These are phyloP conservation scores for Metopia argyrocephala DNA, from an alignment of 2,888 invertebrate species.

Conservation along the genomic window DNA sequence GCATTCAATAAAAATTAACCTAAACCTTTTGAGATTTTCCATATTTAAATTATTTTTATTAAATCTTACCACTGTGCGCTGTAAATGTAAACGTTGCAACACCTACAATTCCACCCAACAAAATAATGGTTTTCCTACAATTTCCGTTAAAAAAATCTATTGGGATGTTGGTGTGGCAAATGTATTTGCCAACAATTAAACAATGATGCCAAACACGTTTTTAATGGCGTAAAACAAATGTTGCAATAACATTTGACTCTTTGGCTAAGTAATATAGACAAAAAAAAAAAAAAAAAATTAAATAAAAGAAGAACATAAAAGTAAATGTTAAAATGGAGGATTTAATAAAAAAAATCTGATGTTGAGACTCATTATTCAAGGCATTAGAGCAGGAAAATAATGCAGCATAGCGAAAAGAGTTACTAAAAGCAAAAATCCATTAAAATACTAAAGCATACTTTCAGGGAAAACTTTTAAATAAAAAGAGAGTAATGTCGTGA, in stretches of 20 bases:
- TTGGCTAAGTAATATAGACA: slow-evolving; percentile 6
- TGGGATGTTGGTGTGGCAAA: background rate
- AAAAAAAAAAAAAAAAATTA: slow-evolving; percentile 21
- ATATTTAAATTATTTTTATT: too few species aligned
- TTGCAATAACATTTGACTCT: slow-evolving; percentile 53
- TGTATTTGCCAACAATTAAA: slow-evolving; percentile 39
- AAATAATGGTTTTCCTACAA: too few species aligned
- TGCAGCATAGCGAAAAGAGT: background rate
- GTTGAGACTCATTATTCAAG: background rate
- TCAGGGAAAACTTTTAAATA: background rate
- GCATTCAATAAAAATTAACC: too few species aligned
- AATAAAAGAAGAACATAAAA: slow-evolving; percentile 14
- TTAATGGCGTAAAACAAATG: slow-evolving; percentile 60
- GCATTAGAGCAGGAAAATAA: background rate
- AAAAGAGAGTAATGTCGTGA: background rate
- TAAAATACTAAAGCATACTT: background rate
- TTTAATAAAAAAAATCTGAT: too few species aligned
- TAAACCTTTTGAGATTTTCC: too few species aligned
- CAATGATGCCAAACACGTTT: slow-evolving; percentile 48
- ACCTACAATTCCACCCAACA: too few species aligned
- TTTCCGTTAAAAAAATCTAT: background rate
- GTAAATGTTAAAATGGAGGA: slow-evolving; percentile 11
- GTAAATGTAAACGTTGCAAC: too few species aligned
- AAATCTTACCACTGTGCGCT: too few species aligned
- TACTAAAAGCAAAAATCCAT: background rate